Evolutionary conservation across 2,113 vertebrate species (phyloP).

Genomic region (Uria lomvia): DNA sequence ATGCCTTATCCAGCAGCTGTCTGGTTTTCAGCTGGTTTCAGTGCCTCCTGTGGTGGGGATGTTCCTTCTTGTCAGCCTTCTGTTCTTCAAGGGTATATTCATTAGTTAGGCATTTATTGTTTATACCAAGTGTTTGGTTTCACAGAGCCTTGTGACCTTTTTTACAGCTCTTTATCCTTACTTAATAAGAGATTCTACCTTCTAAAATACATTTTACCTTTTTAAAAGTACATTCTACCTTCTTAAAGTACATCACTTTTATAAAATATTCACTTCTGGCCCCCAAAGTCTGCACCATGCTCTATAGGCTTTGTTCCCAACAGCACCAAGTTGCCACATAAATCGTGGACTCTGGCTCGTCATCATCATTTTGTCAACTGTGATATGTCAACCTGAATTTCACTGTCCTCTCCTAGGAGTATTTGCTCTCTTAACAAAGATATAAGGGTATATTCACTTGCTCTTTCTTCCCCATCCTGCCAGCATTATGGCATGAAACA

Average conservation of each 20-base stretch:
- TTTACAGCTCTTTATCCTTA: too few relatives aligned
- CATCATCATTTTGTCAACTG: neutral
- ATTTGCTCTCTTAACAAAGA: neutral
- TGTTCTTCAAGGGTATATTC: too few relatives aligned
- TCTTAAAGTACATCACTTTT: neutral
- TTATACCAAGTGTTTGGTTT: too few relatives aligned
- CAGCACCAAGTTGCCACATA: neutral
- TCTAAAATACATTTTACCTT: too few relatives aligned
- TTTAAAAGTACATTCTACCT: too few relatives aligned
- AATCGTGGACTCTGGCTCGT: neutral
- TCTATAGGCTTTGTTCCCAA: neutral
- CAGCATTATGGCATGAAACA: neutral
- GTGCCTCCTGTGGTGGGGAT: too few relatives aligned
- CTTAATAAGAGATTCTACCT: too few relatives aligned
- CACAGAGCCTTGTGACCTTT: too few relatives aligned
- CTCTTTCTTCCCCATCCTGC: accelerated
- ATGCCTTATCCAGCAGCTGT: too few relatives aligned
- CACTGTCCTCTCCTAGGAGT: neutral
- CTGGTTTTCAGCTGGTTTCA: too few relatives aligned
- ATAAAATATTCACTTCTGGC: neutral
- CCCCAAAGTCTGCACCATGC: neutral
- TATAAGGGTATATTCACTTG: neutral
- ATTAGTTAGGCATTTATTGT: too few relatives aligned
- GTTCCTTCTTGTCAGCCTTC: too few relatives aligned
- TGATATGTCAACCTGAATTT: neutral